phyloP scores from a whole-genome alignment of 2,888 invertebrate genomes.

The Calliopum simillimum region DNA sequence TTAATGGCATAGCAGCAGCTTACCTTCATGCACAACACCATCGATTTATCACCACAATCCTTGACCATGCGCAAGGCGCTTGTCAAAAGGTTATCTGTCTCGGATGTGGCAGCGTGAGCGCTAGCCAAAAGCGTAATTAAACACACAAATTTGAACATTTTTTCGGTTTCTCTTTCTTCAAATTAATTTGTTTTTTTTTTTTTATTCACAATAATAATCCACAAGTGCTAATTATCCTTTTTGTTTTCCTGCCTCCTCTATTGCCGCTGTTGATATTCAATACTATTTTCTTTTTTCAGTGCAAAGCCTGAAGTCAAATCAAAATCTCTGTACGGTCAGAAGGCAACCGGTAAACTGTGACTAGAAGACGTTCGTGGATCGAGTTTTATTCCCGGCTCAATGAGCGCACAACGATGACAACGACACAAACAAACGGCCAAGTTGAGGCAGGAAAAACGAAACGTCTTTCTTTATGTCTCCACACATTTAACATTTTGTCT shows the following conservation, averaged over 20 bases:
- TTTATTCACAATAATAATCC: slow-evolving; percentile 39
- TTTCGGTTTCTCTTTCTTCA: neutral
- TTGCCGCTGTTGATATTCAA: slow-evolving; percentile 40
- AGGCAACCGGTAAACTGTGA: slow-evolving; percentile 69
- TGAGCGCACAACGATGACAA: slow-evolving; percentile 49
- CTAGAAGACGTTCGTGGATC: slow-evolving; percentile 65
- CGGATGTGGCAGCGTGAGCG: slow-evolving; percentile 56
- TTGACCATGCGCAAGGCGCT: slow-evolving; percentile 77
- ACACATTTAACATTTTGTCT: slow-evolving; percentile 5
- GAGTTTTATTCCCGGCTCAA: slow-evolving; percentile 67
- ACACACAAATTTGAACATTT: slow-evolving; percentile 69
- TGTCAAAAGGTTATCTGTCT: slow-evolving; percentile 71
- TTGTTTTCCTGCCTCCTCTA: neutral
- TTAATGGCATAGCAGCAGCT: slow-evolving; percentile 50
- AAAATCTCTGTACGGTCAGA: slow-evolving; percentile 64
- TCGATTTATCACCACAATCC: slow-evolving; percentile 77
- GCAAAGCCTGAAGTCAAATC: slow-evolving; percentile 41
- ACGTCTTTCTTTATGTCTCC: slow-evolving; percentile 1
- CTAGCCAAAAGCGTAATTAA: slow-evolving; percentile 69
- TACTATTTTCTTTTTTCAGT: slow-evolving; percentile 49
- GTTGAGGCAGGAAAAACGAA: slow-evolving; percentile 36
- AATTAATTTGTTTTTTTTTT: slow-evolving; percentile 4
- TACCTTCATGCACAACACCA: slow-evolving; percentile 81
- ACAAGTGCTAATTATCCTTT: slow-evolving; percentile 36
- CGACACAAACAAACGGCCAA: slow-evolving; percentile 48